Conservation (phyloP, 30 jellyfish, hydroid and myxozoan species). For the Pseudorhiza aurosa region DNA sequence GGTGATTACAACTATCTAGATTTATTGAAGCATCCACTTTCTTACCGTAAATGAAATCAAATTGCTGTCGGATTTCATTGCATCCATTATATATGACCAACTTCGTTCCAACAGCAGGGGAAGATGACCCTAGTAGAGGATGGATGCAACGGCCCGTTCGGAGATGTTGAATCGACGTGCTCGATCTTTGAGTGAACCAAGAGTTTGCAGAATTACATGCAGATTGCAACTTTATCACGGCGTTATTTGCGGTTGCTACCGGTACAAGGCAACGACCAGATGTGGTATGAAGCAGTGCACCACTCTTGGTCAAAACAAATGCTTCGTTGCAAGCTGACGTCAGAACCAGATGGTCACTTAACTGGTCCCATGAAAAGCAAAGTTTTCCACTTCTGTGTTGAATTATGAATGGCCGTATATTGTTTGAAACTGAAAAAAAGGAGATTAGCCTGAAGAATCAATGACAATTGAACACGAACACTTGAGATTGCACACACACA, state of each 20-base stretch:
- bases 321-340: conserved; percentile 24
- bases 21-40: not conserved
- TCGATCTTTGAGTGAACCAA: not conserved
- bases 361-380: conserved; percentile 5
- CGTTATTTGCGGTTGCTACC: not conserved
- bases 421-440: not conserved
- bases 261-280: conserved; percentile 12
- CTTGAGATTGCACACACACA: too few relatives aligned
- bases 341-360: conserved; percentile 6
- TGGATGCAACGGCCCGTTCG: conserved; percentile 58
- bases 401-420: not conserved
- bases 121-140: conserved; percentile 15
- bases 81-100: conserved; percentile 57
- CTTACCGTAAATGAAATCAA: conserved; percentile 11
- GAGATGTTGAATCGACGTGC: conserved; percentile 29
- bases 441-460: too few relatives aligned
- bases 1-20: not conserved
- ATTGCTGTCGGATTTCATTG: conserved; percentile 27
- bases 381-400: conserved; percentile 17
- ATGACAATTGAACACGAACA: too few relatives aligned
- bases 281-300: not conserved
- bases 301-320: not conserved
- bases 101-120: conserved; percentile 57
- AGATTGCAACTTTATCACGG: conserved; percentile 11
- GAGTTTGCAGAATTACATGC: conserved; percentile 21